Conservation (phyloP, 2,113 vertebrate species). For the Gnathonemus longibarbis region DNA sequence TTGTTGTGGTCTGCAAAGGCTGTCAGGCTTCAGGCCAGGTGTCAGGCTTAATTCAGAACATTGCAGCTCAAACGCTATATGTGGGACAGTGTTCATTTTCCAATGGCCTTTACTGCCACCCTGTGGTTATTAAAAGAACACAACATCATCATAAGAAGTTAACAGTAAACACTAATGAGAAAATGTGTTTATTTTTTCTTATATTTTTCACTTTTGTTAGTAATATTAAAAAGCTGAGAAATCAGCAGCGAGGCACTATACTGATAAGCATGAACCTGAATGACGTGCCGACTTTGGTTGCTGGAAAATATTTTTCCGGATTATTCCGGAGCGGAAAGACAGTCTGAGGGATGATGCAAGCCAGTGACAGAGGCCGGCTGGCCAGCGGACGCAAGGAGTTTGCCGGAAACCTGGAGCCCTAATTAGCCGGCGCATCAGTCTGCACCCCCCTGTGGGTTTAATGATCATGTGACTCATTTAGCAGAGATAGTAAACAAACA, state of each 20-base stretch:
- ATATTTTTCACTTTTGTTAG: not conserved
- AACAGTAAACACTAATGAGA: not conserved
- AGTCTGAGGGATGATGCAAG: not conserved
- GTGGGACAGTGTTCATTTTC: not conserved
- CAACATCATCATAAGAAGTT: not conserved
- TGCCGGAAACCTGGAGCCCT: not conserved
- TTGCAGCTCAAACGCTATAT: not conserved
- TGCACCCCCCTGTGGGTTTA: not conserved
- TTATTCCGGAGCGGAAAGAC: not conserved
- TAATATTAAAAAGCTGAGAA: not conserved
- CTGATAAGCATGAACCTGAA: not conserved
- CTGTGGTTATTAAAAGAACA: slow-evolving; percentile 33
- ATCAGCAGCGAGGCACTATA: not conserved
- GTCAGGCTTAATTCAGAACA: not conserved
- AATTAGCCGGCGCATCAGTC: not conserved
- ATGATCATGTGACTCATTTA: not conserved
- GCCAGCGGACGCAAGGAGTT: not conserved
- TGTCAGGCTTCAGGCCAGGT: not conserved
- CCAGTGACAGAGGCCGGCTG: not conserved
- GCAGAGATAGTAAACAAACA: not conserved
- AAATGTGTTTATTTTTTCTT: not conserved
- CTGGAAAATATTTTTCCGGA: not conserved
- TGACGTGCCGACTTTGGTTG: not conserved
- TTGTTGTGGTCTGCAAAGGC: not conserved
- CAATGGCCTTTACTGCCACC: slow-evolving; percentile 45